Evolutionary conservation across 2,113 vertebrate genomes (phyloP).

Genomic region (Cyanoderma ruficeps): DNA sequence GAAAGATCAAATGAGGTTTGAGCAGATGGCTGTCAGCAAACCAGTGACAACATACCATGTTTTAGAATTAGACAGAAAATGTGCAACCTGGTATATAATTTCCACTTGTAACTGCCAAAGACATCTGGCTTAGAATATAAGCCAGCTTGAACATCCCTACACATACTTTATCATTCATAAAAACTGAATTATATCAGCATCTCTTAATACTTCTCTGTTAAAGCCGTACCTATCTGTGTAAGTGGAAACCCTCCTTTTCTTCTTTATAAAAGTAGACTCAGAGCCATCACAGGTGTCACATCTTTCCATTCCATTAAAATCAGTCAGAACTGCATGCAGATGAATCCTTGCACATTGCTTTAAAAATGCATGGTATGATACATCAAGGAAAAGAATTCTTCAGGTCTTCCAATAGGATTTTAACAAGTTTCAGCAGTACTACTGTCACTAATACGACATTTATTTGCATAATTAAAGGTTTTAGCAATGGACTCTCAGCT

Average conservation of each 20-base stretch:
- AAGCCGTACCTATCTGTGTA: constrained; percentile 15
- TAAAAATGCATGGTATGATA: constrained; percentile 15
- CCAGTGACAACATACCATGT: constrained; percentile 35
- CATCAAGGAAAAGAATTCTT: constrained; percentile 3
- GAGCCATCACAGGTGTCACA: not conserved
- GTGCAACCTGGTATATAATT: constrained; percentile 53
- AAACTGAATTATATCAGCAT: constrained; percentile 68
- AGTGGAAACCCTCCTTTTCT: not conserved
- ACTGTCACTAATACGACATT: not conserved
- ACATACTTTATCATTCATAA: constrained; percentile 54
- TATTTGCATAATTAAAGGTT: not conserved
- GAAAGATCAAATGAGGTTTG: constrained; percentile 26
- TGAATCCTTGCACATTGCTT: not conserved
- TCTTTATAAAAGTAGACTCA: not conserved
- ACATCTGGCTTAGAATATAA: constrained; percentile 69
- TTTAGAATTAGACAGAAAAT: constrained; percentile 70
- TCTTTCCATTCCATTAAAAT: not conserved
- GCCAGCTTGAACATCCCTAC: constrained; percentile 54
- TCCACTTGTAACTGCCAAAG: constrained; percentile 69
- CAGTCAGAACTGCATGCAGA: not conserved
- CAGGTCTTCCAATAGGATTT: not conserved
- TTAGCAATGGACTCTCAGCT: not conserved
- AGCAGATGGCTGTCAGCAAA: constrained; percentile 74
- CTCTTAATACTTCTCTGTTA: constrained; percentile 47
- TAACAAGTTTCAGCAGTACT: not conserved